These are phyloP conservation scores for Girardia tigrina DNA, from an alignment of 2,888 invertebrate species.

Conservation along the genomic window DNA sequence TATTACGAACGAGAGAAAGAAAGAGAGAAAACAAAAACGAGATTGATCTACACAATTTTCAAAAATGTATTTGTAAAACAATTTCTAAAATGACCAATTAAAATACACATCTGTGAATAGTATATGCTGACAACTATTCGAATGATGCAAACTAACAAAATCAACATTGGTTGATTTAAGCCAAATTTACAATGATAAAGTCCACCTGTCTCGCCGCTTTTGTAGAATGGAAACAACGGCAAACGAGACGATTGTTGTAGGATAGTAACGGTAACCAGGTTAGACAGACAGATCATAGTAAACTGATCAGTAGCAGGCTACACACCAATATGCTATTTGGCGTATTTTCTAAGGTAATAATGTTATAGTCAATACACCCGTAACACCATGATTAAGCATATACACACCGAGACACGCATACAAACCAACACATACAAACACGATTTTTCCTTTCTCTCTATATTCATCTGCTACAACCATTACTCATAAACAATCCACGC, in stretches of 20 bases:
- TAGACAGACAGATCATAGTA: constrained; percentile 23
- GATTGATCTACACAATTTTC: no score
- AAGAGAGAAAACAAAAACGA: no score
- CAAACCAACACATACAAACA: neutral
- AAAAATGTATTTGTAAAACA: no score
- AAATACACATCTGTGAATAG: neutral
- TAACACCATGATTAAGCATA: neutral
- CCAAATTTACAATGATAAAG: constrained; percentile 12
- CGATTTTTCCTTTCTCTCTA: neutral
- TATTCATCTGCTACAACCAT: neutral
- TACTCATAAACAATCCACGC: constrained; percentile 3
- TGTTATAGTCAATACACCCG: neutral
- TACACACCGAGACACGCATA: neutral
- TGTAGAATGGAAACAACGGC: constrained; percentile 23
- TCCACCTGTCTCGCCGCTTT: constrained; percentile 23
- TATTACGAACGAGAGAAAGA: no score
- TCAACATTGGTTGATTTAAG: constrained; percentile 20
- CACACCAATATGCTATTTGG: constrained; percentile 23
- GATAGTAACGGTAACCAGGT: constrained; percentile 20
- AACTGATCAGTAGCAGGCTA: constrained; percentile 16
- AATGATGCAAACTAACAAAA: constrained; percentile 16
- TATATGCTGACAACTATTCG: constrained; percentile 1
- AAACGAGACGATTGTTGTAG: constrained; percentile 23
- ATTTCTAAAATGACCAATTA: constrained; percentile 13
- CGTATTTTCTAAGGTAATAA: constrained; percentile 16